phyloP scores from a whole-genome alignment of 2,797 vertebrate genomes.

The Rhabdomys pumilio region DNA sequence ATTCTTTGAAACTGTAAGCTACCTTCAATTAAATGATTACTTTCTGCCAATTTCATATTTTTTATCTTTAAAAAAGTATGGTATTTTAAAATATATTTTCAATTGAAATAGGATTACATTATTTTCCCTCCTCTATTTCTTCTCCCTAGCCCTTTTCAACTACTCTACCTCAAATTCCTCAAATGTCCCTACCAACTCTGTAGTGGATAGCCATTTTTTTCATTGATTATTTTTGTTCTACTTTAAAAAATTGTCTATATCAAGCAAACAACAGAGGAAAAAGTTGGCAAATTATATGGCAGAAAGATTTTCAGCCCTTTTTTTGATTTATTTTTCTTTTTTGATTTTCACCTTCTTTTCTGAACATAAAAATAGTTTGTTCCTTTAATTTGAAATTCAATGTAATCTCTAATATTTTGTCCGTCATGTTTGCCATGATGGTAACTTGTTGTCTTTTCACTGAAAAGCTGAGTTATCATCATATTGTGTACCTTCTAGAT shows the following conservation, averaged over 20 bases:
- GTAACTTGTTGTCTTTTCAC: not conserved
- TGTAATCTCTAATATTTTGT: not conserved
- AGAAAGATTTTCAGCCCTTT: not conserved
- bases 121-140: not conserved
- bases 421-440: not conserved
- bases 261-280: not conserved
- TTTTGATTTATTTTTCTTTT: not conserved
- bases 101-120: not conserved
- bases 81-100: not conserved
- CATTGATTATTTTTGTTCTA: not conserved
- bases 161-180: not conserved
- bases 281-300: not conserved
- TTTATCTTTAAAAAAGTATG: not conserved
- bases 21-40: not conserved
- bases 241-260: not conserved
- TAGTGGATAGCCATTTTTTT: not conserved
- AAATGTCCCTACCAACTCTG: not conserved
- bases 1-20: not conserved
- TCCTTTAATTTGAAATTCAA: slow-evolving; percentile 37
- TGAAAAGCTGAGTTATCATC: not conserved
- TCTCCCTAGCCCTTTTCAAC: too few species aligned
- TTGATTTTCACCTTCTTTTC: not conserved
- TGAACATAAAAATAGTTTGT: not conserved
- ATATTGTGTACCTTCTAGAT: not conserved
- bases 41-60: not conserved